Percentiles rank a stretch among this genome's conserved stretches.
These are phyloP conservation scores for Dioctria rufipes DNA, from an alignment of 2,888 invertebrate species.

Conservation along the genomic window DNA sequence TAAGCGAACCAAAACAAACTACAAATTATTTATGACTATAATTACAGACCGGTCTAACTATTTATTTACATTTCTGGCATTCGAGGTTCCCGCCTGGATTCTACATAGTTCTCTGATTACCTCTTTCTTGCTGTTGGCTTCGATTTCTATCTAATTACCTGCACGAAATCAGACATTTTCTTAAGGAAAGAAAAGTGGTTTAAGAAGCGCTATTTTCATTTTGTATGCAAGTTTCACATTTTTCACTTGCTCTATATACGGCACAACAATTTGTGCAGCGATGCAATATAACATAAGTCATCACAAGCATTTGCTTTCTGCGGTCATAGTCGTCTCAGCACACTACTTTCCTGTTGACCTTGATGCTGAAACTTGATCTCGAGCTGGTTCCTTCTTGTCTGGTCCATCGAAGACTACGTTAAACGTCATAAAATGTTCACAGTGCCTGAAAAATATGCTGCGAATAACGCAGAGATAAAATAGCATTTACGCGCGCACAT, in stretches of 20 bases:
- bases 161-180: slow-evolving; percentile 46
- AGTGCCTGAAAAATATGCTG: neutral
- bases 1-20: slow-evolving; percentile 63
- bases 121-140: slow-evolving; percentile 46
- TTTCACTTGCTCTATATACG: slow-evolving; percentile 11
- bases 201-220: neutral
- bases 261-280: neutral
- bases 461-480: neutral
- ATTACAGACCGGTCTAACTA: slow-evolving; percentile 62
- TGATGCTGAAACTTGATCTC: neutral
- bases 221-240: neutral
- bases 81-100: slow-evolving; percentile 24
- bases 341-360: neutral
- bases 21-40: slow-evolving; percentile 62
- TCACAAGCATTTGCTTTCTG: too few relatives aligned
- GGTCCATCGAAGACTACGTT: slow-evolving; percentile 19
- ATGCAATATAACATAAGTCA: slow-evolving; percentile 12
- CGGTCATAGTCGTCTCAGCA: too few relatives aligned
- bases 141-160: slow-evolving; percentile 52
- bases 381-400: slow-evolving; percentile 37
- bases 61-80: slow-evolving; percentile 62
- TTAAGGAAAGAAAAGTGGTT: neutral
- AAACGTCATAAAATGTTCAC: slow-evolving; percentile 9
- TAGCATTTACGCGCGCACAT: slow-evolving; percentile 24
- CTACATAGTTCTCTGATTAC: slow-evolving; percentile 47